Conservation (phyloP, 2,113 vertebrate genomes). For the Tragelaphus strepsiceros region DNA sequence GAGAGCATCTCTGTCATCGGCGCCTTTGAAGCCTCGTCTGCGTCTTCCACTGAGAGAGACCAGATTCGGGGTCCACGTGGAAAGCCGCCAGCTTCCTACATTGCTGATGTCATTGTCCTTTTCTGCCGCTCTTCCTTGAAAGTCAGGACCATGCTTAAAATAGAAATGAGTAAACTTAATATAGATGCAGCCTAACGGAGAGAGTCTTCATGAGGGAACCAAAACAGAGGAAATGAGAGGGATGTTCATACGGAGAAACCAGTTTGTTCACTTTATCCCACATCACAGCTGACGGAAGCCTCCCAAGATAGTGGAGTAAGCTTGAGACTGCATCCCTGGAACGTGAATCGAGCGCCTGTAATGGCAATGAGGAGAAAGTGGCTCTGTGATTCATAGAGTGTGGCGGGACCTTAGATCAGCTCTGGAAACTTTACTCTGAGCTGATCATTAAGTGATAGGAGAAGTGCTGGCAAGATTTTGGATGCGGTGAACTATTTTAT, state of each 20-base stretch:
- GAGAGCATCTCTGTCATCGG: background rate
- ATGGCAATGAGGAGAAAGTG: background rate
- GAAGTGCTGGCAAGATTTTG: background rate
- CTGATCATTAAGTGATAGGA: background rate
- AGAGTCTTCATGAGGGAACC: background rate
- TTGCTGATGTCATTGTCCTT: background rate
- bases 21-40: no score
- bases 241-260: background rate
- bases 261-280: background rate
- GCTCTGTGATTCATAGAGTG: background rate
- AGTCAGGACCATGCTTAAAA: background rate
- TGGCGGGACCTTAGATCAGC: rapidly evolving
- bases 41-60: rapidly evolving
- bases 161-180: background rate
- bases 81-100: rapidly evolving
- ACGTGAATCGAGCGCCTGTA: rapidly evolving
- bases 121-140: background rate
- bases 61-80: rapidly evolving
- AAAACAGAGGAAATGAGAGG: background rate
- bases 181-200: rapidly evolving
- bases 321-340: rapidly evolving
- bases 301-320: background rate
- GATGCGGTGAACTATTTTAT: background rate
- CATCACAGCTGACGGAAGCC: background rate
- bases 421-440: background rate